Evolutionary conservation across 2,113 vertebrate genomes (phyloP).

Genomic region (Cricetomys ansorgei): DNA sequence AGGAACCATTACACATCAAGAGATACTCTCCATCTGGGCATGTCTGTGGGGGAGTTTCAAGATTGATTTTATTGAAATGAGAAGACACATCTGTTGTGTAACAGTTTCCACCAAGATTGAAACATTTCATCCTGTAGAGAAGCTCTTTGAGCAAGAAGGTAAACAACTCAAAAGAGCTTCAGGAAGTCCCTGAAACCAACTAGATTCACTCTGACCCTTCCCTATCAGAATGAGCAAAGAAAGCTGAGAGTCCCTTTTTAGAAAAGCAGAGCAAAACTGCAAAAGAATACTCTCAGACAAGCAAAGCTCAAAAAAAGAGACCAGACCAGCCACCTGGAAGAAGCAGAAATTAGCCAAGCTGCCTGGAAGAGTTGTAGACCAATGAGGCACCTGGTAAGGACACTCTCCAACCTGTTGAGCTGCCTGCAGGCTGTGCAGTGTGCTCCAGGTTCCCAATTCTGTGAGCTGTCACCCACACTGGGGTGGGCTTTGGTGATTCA

Average conservation of each 20-base stretch:
- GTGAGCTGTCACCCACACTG: neutral
- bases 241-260: neutral
- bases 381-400: neutral
- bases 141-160: neutral
- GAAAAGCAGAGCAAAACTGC: neutral
- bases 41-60: neutral
- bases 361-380: neutral
- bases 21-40: neutral
- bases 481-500: neutral
- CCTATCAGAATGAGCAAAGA: neutral
- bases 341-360: neutral
- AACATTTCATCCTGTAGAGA: neutral
- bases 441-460: neutral
- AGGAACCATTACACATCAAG: neutral
- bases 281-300: neutral
- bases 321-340: neutral
- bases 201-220: neutral
- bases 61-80: neutral
- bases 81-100: neutral
- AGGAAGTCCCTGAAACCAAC: neutral
- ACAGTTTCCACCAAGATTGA: neutral
- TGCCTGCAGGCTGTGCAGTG: neutral
- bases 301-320: neutral
- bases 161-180: neutral
- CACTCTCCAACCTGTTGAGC: neutral